These are phyloP conservation scores for Macheiramphus alcinus DNA, from an alignment of 2,113 vertebrate species.

Conservation along the genomic window DNA sequence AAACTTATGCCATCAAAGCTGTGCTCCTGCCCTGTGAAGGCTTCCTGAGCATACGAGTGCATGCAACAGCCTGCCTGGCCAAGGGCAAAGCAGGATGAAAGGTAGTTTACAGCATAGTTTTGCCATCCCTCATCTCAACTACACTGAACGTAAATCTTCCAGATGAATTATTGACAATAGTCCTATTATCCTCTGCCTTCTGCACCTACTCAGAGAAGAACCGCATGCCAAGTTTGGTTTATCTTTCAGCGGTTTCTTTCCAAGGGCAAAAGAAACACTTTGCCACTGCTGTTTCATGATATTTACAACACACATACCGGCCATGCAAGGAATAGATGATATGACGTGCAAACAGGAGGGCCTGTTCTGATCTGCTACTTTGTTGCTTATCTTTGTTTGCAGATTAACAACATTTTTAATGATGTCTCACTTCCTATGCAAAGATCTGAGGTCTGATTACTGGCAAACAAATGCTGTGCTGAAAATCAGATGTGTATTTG, in stretches of 20 bases:
- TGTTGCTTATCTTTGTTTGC: neutral
- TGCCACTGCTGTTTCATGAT: neutral
- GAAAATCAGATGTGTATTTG: neutral
- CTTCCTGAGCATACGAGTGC: rapidly evolving
- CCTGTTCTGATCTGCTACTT: neutral
- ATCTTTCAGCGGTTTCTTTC: neutral
- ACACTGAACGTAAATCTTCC: neutral
- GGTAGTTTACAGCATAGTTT: neutral
- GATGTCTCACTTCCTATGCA: neutral
- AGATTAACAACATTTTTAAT: neutral
- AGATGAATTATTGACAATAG: neutral
- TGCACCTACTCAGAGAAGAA: neutral
- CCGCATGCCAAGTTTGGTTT: rapidly evolving
- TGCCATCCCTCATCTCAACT: neutral
- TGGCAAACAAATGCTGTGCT: neutral
- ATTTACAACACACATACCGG: neutral
- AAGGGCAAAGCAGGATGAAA: neutral
- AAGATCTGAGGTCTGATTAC: neutral
- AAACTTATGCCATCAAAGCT: neutral
- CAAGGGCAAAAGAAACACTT: neutral
- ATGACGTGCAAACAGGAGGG: rapidly evolving
- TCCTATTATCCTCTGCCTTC: neutral
- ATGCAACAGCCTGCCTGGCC: neutral
- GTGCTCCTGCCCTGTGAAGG: neutral
- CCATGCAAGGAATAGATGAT: neutral